phyloP scores from a whole-genome alignment of 2,888 invertebrate genomes.

The Cryptops parisi region DNA sequence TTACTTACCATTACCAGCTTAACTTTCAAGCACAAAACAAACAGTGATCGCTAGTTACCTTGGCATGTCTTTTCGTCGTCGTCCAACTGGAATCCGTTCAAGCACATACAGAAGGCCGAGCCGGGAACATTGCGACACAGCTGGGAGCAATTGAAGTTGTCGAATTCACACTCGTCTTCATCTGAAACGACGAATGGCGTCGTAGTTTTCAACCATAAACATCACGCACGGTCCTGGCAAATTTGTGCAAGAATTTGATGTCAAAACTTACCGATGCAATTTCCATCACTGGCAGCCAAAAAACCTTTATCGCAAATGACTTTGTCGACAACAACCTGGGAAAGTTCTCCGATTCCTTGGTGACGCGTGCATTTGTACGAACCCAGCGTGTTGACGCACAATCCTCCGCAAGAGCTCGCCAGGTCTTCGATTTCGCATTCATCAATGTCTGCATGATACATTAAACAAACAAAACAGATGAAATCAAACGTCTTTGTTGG shows the following conservation, averaged over 20 bases:
- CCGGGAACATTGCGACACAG: slow-evolving; percentile 6
- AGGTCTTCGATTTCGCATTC: slow-evolving; percentile 24
- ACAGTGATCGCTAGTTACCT: no score
- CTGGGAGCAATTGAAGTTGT: slow-evolving; percentile 4
- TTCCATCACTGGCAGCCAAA: neutral
- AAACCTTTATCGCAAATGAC: neutral
- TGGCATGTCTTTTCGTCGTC: slow-evolving; percentile 9
- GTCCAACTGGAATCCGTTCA: neutral
- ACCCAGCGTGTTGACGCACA: slow-evolving; percentile 3
- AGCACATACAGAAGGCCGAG: slow-evolving; percentile 8
- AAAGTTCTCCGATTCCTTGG: neutral
- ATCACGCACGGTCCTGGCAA: no score
- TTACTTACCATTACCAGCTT: no score
- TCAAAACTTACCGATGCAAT: neutral
- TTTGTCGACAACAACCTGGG: neutral
- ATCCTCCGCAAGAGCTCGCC: neutral
- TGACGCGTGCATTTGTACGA: slow-evolving; percentile 7
- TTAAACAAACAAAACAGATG: neutral
- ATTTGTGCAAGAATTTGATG: no score
- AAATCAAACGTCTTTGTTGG: neutral
- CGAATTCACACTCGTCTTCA: slow-evolving; percentile 28
- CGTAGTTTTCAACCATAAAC: no score
- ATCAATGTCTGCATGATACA: slow-evolving; percentile 3
- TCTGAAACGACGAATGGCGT: no score
- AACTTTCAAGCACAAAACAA: no score